A percentile compares a stretch with the other conserved stretches of the same genome.
Evolutionary conservation across 2,113 vertebrate genomes (phyloP).

Genomic region (Dendropsophus ebraccatus): DNA sequence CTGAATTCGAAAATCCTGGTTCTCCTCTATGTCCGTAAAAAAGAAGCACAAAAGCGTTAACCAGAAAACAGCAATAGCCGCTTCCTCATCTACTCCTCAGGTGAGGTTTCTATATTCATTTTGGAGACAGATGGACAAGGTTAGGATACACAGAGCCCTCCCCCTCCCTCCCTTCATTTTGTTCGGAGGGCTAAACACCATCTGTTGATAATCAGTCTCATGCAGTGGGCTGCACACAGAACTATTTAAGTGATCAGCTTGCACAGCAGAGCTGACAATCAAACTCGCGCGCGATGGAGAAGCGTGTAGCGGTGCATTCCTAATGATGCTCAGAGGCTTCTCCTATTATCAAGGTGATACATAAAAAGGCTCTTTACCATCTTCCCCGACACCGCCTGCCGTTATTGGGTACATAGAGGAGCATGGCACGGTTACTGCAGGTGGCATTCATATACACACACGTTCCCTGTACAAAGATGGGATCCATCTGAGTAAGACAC

Average conservation of each 20-base stretch:
- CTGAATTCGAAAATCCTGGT: neutral
- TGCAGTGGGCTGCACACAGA: constrained; percentile 32
- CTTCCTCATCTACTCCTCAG: neutral
- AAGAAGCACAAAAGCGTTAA: neutral
- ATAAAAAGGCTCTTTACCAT: neutral
- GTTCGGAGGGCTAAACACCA: constrained; percentile 46
- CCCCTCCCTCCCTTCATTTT: constrained; percentile 20
- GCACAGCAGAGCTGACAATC: constrained; percentile 37
- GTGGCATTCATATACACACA: neutral
- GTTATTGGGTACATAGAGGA: neutral
- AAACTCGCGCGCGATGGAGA: neutral
- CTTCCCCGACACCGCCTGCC: neutral
- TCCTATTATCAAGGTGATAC: neutral
- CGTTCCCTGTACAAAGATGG: neutral
- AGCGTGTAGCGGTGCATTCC: neutral
- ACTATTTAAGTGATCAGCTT: constrained; percentile 21
- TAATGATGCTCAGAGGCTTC: neutral
- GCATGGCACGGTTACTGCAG: neutral
- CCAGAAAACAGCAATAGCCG: neutral
- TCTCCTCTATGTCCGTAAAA: neutral
- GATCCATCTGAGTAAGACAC: neutral
- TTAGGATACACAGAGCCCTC: constrained; percentile 14
- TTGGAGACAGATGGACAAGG: constrained; percentile 43
- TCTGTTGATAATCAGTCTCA: constrained; percentile 50
- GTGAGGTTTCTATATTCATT: constrained; percentile 35